Base-by-base conservation (phyloP, 1,140 invertebrate species). In the Drosophila mojavensis region DNA sequence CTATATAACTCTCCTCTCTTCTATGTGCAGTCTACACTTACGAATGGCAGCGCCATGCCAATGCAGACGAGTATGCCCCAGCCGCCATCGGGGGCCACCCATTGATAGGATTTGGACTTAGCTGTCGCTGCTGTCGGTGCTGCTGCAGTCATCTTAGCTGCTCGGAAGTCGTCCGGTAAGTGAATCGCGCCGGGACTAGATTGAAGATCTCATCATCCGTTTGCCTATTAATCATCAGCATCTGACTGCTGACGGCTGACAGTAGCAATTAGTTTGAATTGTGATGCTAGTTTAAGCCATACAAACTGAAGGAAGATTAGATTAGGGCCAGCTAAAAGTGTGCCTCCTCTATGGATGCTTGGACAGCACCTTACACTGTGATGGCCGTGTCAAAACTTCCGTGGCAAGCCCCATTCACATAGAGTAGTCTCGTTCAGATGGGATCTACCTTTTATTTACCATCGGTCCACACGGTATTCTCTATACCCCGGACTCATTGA, bases 61-160 rank as follows among this genome's bases (percentile, higher is more conserved):
- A 95, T 83, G 68, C 94, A 94, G 28, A 95, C 93, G 1, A 94
- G 81, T 82, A 95, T 95, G 9, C 95, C 95, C 94, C 94, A 95
- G 26, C 93, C 94, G 39, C 95, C 95, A 74, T 96, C 94, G 0
- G 95, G 95, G 7, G 95, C 84, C 53, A 84, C 88, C 53, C 89
- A 62, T 15, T 15, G 77, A 20, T 84, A 88, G 24, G 58, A 39
- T 24, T 66, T 84, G 10, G 47, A 7, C 43, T 54, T 78, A 20
- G 48, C 6, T n/a, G 60, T 24, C 48, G 50, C 0, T 47, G 13
- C n/a, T 7, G n/a, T 15, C 17, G n/a, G 7, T 45, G 58, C 51
- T 63, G 39, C 45, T 5, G 51, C 67, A 9, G 68, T 71, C 69
- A 72, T 72, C 69, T 72, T 72, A n/a, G 47, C 63, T 30, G 64